Percentiles rank a stretch among this genome's conserved stretches.
Conservation (phyloP, 2,113 vertebrate genomes). For the Trochalopteron elliotii region DNA sequence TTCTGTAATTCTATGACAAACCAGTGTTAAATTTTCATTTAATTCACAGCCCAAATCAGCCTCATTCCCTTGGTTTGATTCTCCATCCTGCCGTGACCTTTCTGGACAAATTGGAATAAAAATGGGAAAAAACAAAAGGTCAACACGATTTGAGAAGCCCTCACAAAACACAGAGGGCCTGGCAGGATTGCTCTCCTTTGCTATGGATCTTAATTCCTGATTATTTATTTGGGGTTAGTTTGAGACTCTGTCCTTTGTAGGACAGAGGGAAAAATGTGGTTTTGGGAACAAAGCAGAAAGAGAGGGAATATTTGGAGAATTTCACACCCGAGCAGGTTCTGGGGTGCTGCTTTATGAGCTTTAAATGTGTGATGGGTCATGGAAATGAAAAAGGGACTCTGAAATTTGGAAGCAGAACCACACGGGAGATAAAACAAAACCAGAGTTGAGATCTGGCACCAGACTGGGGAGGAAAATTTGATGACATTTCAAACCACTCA, state of each 20-base stretch:
- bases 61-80: not conserved
- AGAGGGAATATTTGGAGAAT: not conserved
- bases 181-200: not conserved
- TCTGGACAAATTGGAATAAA: not conserved
- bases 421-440: not conserved
- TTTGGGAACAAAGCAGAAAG: not conserved
- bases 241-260: not conserved
- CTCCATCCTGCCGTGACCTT: not conserved
- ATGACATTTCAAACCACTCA: not conserved
- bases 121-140: not conserved
- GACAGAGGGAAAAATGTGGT: not conserved
- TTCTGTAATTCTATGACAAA: not conserved
- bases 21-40: not conserved
- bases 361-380: accelerated
- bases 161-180: not conserved
- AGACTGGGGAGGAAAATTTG: not conserved
- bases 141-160: not conserved
- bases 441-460: not conserved
- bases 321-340: not conserved
- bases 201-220: not conserved
- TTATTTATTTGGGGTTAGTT: not conserved
- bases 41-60: not conserved
- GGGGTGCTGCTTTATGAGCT: not conserved
- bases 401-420: not conserved
- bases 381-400: not conserved